Conservation (phyloP, 2,888 invertebrate genomes). For the Meiosimyza decipiens region DNA sequence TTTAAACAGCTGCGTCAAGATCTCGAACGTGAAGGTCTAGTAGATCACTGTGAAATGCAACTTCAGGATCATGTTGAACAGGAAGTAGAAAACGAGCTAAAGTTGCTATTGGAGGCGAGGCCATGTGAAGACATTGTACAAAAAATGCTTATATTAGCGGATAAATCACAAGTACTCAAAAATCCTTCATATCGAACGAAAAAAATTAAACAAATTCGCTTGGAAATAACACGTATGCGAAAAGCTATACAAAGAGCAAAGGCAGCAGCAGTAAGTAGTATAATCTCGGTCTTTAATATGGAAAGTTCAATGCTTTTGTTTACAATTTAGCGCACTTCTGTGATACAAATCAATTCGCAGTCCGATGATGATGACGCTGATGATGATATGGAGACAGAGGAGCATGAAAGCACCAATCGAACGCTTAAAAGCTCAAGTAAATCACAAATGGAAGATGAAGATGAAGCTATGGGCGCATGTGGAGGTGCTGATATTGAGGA, state of each 20-base stretch:
- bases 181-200: conserved; percentile 71
- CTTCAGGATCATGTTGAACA: conserved; percentile 68
- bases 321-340: conserved; percentile 42
- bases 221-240: conserved; percentile 71
- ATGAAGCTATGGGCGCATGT: conserved; percentile 51
- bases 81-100: conserved; percentile 71
- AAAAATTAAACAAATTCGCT: conserved; percentile 71
- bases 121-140: conserved; percentile 62
- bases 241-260: conserved; percentile 63
- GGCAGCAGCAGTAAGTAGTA: conserved; percentile 54
- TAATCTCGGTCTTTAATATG: background rate
- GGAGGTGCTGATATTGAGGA: conserved; percentile 38
- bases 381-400: background rate
- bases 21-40: conserved; percentile 67
- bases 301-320: background rate
- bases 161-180: conserved; percentile 73
- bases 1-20: conserved; percentile 84
- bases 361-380: conserved; percentile 49
- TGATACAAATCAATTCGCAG: conserved; percentile 53
- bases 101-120: conserved; percentile 61
- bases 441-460: conserved; percentile 52
- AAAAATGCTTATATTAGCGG: conserved; percentile 72
- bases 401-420: conserved; percentile 27
- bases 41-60: conserved; percentile 63
- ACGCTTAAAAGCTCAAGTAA: conserved; percentile 36